Evolutionary conservation across 2,797 vertebrate species (phyloP), one percentile per base, ranked within the genome.

Genomic region (Rhynchotus rufescens): DNA sequence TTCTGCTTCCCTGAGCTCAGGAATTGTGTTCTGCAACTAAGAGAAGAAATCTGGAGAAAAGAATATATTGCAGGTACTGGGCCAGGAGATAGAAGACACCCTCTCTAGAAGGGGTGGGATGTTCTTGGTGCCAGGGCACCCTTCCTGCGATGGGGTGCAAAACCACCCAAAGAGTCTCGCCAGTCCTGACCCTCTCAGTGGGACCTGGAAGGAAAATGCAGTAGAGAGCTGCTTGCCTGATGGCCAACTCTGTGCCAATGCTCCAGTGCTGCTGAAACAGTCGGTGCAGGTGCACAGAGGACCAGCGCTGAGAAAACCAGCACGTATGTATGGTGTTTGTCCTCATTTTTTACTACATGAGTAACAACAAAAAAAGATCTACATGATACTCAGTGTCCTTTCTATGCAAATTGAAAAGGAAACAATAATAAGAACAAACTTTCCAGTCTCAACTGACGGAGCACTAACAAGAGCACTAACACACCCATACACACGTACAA

Each of bases 371-470:
- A 68, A 68, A 56, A 80, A 76, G 16, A 84, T 47, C 21, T 77
- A 86, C 40, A 16, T 77, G 79, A 84, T 74, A 82, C 15, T 2
- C 16, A 86, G 38, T 71, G 61, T 54, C n/a, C 40, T 80, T 90
- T 90, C 76, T 78, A 28, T 9, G 25, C 45, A 80, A 2, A 87
- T 21, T 47, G 84, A 78, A 76, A 78, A 83, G 59, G 54, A 92
- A 93, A 80, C 15, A 91, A 80, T 51, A 89, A 85, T 20, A n/a
- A 56, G 10, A 44, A 86, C 15, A 77, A 62, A 22, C n/a, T 87
- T 93, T 79, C 84, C 86, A 92, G 73, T 89, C 86, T 89, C 62
- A 83, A 94, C 59, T 51, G 8, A 85, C 36, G 80, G 68, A 76
- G 23, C 71, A 86, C 49, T 80, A 88, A 92, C 84, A 88, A 83